A percentile compares a stretch with the other conserved stretches of the same genome.
phyloP scores from a whole-genome alignment of 2,797 vertebrate genomes.

The Calcarius lapponicus region DNA sequence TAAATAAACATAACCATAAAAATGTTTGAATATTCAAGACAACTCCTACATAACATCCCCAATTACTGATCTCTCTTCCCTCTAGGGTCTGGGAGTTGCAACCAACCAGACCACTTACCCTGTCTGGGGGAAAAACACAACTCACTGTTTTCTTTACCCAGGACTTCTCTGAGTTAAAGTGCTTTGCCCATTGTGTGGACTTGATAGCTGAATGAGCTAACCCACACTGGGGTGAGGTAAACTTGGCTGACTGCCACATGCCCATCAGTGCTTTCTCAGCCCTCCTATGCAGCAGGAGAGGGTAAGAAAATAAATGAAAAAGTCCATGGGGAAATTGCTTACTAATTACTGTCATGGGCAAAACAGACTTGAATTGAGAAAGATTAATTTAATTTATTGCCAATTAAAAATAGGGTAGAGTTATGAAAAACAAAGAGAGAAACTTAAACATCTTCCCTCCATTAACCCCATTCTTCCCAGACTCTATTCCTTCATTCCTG shows the following conservation, averaged over 20 bases:
- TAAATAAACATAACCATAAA: not conserved
- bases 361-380: not conserved
- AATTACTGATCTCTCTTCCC: not conserved
- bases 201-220: not conserved
- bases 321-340: not conserved
- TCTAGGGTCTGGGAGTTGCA: too few relatives aligned
- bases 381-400: not conserved
- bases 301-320: not conserved
- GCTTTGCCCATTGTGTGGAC: not conserved
- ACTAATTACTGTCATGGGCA: not conserved
- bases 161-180: not conserved
- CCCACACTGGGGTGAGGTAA: fast-evolving
- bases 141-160: not conserved
- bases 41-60: not conserved
- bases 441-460: not conserved
- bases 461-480: not conserved
- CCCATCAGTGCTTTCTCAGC: not conserved
- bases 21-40: not conserved
- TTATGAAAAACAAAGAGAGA: not conserved
- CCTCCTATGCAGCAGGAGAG: not conserved
- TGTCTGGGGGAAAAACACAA: not conserved
- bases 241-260: not conserved
- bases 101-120: not conserved
- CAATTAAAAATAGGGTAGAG: not conserved
- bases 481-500: not conserved